Evolutionary conservation across 92 coral and sea anemone genomes (phyloP), one percentile per base, ranked within the genome.

Genomic region (Micromussa lordhowensis): DNA sequence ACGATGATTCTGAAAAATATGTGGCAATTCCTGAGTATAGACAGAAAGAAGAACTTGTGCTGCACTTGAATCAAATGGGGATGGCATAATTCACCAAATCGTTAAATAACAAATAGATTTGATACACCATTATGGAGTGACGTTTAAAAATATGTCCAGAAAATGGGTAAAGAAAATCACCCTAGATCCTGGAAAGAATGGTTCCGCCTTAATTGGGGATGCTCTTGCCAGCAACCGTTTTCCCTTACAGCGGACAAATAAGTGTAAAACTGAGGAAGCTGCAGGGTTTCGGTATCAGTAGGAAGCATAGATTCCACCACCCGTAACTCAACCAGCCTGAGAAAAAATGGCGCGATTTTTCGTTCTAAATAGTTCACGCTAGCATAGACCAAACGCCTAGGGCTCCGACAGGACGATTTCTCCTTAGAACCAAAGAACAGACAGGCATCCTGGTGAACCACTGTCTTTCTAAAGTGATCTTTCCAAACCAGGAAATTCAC

Each of bases 401-500:
- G 88, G 49, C 40, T 18, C 14, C 15, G 24, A 5, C 79, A 72
- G 12, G 64, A 48, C 3, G 24, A 68, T 2, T 83, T 69, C 59
- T 15, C 59, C 36, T 83, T 83, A 35, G 1, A 26, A 3, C 68
- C 87, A 36, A 68, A 83, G 35, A 32, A 9, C 34, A 21, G 87
- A 19, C 87, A 83, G 31, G 21, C 79, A 70, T 83, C 87, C 63
- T 40, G 31, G n/a, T 83, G 79, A 44, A 70, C 88, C 13, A 75
- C n/a, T 6, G 30, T n/a, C n/a, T 44, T 8, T 66, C 91, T 81
- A 71, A 82, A 88, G n/a, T 24, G 58, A 63, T 89, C 89, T 31
- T 82, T 89, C 80, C 81, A 89, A 15, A 84, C 58, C 10, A 89
- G 49, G 68, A 83, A 84, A 36, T 80, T 86, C 28, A 90, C 61